These are phyloP conservation scores for Tipula helvola DNA, from an alignment of 2,888 invertebrate genomes.

Conservation along the genomic window DNA sequence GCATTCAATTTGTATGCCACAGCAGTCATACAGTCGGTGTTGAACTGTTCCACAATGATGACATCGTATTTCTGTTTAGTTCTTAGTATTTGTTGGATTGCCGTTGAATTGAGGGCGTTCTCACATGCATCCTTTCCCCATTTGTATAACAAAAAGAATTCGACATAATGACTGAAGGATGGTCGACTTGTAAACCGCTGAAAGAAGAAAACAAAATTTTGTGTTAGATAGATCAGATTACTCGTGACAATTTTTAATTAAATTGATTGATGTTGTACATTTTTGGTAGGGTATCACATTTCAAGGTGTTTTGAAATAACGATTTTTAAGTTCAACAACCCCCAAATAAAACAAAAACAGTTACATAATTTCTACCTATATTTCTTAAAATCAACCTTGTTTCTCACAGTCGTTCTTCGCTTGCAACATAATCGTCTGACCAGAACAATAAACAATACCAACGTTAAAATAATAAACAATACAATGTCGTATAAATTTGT, in stretches of 20 bases:
- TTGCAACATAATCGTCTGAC: not conserved
- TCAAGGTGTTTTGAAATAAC: not conserved
- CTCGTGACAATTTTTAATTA: not conserved
- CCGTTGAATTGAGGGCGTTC: constrained; percentile 27
- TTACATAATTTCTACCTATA: not conserved
- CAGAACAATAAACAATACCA: not conserved
- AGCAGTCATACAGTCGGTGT: constrained; percentile 56
- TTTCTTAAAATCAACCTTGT: not conserved
- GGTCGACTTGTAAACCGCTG: constrained; percentile 28
- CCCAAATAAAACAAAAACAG: not conserved
- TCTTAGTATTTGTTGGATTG: constrained; percentile 30
- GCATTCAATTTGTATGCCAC: constrained; percentile 49
- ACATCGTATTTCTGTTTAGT: constrained; percentile 47
- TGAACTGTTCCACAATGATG: constrained; percentile 56
- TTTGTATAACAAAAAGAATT: constrained; percentile 30
- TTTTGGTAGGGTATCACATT: not conserved
- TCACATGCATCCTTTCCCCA: constrained; percentile 32
- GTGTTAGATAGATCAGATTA: not conserved
- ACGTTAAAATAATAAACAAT: not conserved
- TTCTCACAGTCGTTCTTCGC: not conserved
- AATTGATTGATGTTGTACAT: not conserved
- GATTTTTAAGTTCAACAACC: not conserved
- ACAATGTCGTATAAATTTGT: constrained; percentile 39
- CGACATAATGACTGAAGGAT: constrained; percentile 26
- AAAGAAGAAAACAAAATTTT: constrained; percentile 8